A percentile compares a stretch with the other conserved stretches of the same genome.
Conservation (phyloP, 1,140 invertebrate genomes). For the Trypoxylus dichotomus region DNA sequence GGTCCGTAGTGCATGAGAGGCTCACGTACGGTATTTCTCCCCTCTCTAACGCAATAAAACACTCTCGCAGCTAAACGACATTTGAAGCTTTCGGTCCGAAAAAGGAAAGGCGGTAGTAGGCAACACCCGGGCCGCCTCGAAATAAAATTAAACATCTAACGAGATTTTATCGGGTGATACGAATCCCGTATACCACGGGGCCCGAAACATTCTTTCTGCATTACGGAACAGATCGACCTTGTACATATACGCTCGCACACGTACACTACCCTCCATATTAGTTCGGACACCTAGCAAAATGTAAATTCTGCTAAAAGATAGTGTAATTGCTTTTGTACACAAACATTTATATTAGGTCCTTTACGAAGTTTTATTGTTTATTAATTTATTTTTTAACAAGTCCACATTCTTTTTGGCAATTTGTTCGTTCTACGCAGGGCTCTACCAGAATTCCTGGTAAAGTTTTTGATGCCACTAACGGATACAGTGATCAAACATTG, state of each 20-base stretch:
- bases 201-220: conserved; percentile 48
- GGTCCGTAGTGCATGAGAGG: neutral
- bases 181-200: neutral
- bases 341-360: no score
- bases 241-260: conserved; percentile 36
- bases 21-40: neutral
- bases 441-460: no score
- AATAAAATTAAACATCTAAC: conserved; percentile 47
- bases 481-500: no score
- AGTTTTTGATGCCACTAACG: no score
- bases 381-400: no score
- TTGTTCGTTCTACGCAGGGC: no score
- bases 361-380: no score
- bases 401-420: no score
- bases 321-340: no score
- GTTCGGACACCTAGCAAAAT: no score
- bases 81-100: neutral
- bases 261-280: no score
- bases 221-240: conserved; percentile 40
- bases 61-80: neutral
- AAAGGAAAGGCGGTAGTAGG: neutral
- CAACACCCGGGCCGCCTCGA: conserved; percentile 27
- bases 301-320: no score
- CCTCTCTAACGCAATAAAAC: conserved; percentile 13
- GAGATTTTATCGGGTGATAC: conserved; percentile 43